Evolutionary conservation across 2,888 invertebrate genomes (phyloP).

Genomic region (Sinelater perroti): DNA sequence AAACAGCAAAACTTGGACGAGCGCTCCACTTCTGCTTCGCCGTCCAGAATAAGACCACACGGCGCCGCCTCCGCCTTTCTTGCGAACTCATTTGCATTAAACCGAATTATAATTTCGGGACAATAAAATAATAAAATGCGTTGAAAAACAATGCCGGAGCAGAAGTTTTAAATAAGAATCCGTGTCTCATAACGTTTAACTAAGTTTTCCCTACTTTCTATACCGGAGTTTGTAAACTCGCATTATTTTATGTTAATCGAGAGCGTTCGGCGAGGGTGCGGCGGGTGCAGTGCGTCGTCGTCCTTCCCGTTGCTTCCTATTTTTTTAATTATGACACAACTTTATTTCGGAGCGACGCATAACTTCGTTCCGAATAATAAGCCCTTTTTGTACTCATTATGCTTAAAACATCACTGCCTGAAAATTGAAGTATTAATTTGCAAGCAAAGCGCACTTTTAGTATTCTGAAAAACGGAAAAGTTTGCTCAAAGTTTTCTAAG

Average conservation of each 20-base stretch:
- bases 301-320: slow-evolving; percentile 12
- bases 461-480: too few species aligned
- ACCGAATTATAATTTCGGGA: slow-evolving; percentile 25
- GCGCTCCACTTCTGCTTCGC: too few species aligned
- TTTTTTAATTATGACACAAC: slow-evolving; percentile 18
- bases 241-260: slow-evolving; percentile 35
- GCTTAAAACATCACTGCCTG: too few species aligned
- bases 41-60: slow-evolving; percentile 16
- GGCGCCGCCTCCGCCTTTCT: slow-evolving; percentile 6
- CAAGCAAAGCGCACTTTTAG: too few species aligned
- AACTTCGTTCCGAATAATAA: slow-evolving; percentile 1
- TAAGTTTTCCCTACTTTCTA: slow-evolving; percentile 28
- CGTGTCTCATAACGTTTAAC: slow-evolving; percentile 26
- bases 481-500: too few species aligned
- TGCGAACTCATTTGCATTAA: slow-evolving; percentile 25
- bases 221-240: slow-evolving; percentile 29
- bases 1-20: slow-evolving; percentile 13
- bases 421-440: too few species aligned
- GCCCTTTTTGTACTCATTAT: too few species aligned
- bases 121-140: slow-evolving; percentile 28
- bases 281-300: background rate
- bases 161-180: slow-evolving; percentile 26
- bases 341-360: background rate
- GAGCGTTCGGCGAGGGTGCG: slow-evolving; percentile 6
- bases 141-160: slow-evolving; percentile 19